Evolutionary conservation across 2,113 vertebrate genomes (phyloP).

Genomic region (Heterotilapia buettikoferi): DNA sequence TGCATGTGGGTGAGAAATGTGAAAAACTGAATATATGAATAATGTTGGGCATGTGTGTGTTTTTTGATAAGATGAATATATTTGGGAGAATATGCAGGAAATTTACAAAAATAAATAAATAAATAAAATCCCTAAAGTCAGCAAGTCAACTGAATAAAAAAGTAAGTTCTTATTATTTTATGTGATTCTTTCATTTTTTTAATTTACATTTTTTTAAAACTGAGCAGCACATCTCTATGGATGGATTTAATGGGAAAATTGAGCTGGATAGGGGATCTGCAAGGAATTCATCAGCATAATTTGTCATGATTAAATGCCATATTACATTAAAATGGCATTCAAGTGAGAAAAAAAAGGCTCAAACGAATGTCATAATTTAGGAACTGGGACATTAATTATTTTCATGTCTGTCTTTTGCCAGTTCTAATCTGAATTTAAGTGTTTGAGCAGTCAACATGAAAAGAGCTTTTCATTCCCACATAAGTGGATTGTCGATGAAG

Average conservation of each 20-base stretch:
- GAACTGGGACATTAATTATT: not conserved
- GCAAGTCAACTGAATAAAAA: not conserved
- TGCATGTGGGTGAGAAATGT: not conserved
- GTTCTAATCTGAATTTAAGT: not conserved
- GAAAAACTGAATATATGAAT: slow-evolving; percentile 36
- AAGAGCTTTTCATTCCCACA: not conserved
- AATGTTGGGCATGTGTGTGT: not conserved
- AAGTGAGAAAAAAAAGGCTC: not conserved
- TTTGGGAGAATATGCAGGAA: not conserved
- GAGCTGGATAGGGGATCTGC: not conserved
- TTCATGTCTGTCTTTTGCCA: not conserved
- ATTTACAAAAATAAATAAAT: not conserved
- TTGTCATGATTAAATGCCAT: not conserved
- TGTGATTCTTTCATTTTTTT: not conserved
- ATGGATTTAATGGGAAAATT: not conserved
- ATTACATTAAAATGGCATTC: not conserved
- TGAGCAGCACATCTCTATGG: not conserved
- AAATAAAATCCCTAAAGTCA: not conserved
- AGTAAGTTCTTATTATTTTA: not conserved
- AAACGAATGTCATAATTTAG: not conserved
- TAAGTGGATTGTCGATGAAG: not conserved
- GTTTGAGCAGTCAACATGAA: not conserved
- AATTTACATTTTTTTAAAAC: not conserved
- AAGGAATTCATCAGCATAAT: not conserved
- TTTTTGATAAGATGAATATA: not conserved